Base-by-base conservation (phyloP, 2,797 vertebrate genomes). In the Decapterus maruadsi region DNA sequence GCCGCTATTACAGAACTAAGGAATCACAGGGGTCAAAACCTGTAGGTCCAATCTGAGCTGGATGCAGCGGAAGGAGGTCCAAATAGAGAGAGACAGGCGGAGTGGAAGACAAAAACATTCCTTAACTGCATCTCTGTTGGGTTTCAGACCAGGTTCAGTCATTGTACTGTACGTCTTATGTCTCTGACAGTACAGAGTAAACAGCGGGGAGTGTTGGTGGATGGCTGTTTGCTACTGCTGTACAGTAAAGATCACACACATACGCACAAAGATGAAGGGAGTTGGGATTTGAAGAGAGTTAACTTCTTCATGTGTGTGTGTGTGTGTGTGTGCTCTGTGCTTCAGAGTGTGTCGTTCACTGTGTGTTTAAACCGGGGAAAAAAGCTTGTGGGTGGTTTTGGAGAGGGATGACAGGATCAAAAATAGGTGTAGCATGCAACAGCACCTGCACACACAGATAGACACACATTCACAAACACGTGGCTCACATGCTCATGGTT, bases 351-450 rank as follows among this genome's bases (percentile, higher is more conserved):
- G 68, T 81, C 77, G 77, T 76, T 88, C 62, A 45, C 69, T 72
- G 56, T 65, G 77, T 82, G 77, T 89, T 87, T 83, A 89, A 83
- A 84, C 77, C 63, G 46, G 87, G 80, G 64, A 82, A n/a, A n/a
- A n/a, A n/a, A 46, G 84, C 79, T 80, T 62, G 88, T 89, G 80
- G 85, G 87, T 78, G 84, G 77, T 82, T 89, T 81, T 78, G 74
- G 83, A 90, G 80, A 73, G 29, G 70, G 74, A 90, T 87, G 86
- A 87, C 83, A 80, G 78, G 78, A 89, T 88, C 80, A 86, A 66
- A 89, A 89, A 87, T 85, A 86, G 69, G 78, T 74, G 75, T 60
- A 82, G 56, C 63, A 43, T 70, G 0, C 34, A 68, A n/a, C 68
- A 85, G 84, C 80, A 86, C 81, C 81, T 89, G 79, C 74, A 82